Conservation (phyloP, 2,888 invertebrate species). For the Dorcus hopei region DNA sequence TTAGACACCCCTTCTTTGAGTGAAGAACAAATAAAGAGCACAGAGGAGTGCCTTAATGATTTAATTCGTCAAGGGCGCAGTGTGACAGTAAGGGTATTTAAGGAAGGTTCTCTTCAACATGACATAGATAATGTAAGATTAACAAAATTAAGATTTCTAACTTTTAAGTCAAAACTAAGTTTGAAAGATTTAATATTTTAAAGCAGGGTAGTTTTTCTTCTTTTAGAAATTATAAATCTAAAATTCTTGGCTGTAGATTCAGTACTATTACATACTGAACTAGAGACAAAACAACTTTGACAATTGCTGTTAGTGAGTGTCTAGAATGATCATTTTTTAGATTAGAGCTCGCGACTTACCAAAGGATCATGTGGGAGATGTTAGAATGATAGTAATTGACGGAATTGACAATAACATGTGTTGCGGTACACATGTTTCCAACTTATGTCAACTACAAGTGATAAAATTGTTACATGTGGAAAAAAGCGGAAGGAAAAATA, state of each 20-base stretch:
- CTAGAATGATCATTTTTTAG: slow-evolving; percentile 40
- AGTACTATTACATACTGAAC: background rate
- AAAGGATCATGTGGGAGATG: slow-evolving; percentile 72
- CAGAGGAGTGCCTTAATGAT: slow-evolving; percentile 66
- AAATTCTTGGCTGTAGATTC: background rate
- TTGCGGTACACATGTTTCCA: slow-evolving; percentile 83
- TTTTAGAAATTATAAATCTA: too few species aligned
- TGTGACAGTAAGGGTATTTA: slow-evolving; percentile 63
- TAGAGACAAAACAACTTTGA: too few species aligned
- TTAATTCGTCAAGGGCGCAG: slow-evolving; percentile 62
- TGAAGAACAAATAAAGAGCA: slow-evolving; percentile 51
- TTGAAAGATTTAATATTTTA: background rate
- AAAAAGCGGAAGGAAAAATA: slow-evolving; percentile 68
- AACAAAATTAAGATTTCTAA: background rate
- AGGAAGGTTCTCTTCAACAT: slow-evolving; percentile 31
- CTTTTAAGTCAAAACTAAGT: too few species aligned
- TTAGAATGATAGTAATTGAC: slow-evolving; percentile 74
- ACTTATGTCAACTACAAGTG: slow-evolving; percentile 66
- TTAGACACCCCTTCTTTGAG: slow-evolving; percentile 54
- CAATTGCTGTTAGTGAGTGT: background rate
- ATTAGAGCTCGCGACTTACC: slow-evolving; percentile 72
- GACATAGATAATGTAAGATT: background rate
- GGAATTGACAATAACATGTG: slow-evolving; percentile 79
- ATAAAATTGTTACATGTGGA: slow-evolving; percentile 67
- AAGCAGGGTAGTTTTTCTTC: too few species aligned